phyloP scores from a whole-genome alignment of 2,113 vertebrate species.

The Otocyon megalotis region DNA sequence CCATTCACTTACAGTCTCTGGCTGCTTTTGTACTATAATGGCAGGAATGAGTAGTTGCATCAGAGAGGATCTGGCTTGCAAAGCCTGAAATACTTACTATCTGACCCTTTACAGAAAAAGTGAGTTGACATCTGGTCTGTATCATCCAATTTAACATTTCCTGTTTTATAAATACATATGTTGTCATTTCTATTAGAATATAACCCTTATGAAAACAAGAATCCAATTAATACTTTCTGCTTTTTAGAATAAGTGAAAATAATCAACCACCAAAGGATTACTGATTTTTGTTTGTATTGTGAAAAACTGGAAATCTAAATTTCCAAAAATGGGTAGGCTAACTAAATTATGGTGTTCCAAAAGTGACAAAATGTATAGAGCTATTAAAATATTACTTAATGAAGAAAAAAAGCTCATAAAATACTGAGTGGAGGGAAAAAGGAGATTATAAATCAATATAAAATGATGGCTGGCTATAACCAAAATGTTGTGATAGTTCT shows the following conservation, averaged over 20 bases:
- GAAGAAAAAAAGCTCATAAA: not conserved
- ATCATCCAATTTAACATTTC: not conserved
- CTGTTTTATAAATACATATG: not conserved
- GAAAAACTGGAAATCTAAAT: not conserved
- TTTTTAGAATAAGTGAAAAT: not conserved
- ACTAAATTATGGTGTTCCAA: not conserved
- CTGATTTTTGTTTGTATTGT: not conserved
- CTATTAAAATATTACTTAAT: not conserved
- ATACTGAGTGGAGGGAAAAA: not conserved
- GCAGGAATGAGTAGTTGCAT: not conserved
- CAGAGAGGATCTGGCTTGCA: not conserved
- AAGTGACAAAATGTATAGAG: not conserved
- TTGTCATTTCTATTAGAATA: not conserved
- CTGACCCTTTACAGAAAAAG: not conserved
- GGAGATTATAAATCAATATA: not conserved
- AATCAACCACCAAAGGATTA: not conserved
- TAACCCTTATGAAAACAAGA: slow-evolving; percentile 2
- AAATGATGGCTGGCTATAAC: not conserved
- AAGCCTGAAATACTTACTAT: not conserved
- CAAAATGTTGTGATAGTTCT: not conserved
- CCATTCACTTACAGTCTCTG: not conserved
- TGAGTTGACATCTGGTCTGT: not conserved
- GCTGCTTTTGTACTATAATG: not conserved
- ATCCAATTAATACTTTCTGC: not conserved
- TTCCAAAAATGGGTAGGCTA: not conserved